phyloP scores from a whole-genome alignment of 2,113 vertebrate species.

The Aplodontia rufa region DNA sequence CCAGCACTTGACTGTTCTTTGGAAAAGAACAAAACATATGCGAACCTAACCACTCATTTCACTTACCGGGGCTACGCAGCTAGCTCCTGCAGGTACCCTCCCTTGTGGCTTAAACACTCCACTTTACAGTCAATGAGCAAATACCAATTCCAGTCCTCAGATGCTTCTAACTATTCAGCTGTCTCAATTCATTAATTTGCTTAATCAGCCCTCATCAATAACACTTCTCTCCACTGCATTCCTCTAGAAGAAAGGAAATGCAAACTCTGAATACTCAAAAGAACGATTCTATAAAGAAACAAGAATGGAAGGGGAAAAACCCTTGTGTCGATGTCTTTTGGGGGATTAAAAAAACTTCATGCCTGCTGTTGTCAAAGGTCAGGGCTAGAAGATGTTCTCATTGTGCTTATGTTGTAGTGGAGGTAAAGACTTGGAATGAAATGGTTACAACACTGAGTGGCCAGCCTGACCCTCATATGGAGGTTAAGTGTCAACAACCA shows the following conservation, averaged over 20 bases:
- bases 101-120: slow-evolving; percentile 44
- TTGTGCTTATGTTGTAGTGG: background rate
- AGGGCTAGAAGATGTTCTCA: background rate
- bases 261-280: slow-evolving; percentile 56
- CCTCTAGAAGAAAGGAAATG: slow-evolving; percentile 47
- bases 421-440: background rate
- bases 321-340: background rate
- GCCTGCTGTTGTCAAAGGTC: background rate
- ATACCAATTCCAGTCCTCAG: slow-evolving; percentile 65
- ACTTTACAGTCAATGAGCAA: slow-evolving; percentile 68
- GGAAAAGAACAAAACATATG: background rate
- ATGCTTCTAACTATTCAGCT: slow-evolving; percentile 64
- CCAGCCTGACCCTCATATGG: background rate
- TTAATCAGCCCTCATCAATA: slow-evolving; percentile 78
- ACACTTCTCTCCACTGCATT: slow-evolving; percentile 51
- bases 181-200: slow-evolving; percentile 77
- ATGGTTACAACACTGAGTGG: background rate
- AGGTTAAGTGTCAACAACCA: background rate
- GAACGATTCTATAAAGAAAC: slow-evolving; percentile 41
- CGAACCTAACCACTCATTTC: slow-evolving; percentile 14
- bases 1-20: background rate
- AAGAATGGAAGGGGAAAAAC: background rate
- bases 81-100: slow-evolving; percentile 32
- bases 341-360: slow-evolving; percentile 8
- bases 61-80: background rate